phyloP scores from a whole-genome alignment of 2,888 invertebrate species.

The Eucera pruinosa region DNA sequence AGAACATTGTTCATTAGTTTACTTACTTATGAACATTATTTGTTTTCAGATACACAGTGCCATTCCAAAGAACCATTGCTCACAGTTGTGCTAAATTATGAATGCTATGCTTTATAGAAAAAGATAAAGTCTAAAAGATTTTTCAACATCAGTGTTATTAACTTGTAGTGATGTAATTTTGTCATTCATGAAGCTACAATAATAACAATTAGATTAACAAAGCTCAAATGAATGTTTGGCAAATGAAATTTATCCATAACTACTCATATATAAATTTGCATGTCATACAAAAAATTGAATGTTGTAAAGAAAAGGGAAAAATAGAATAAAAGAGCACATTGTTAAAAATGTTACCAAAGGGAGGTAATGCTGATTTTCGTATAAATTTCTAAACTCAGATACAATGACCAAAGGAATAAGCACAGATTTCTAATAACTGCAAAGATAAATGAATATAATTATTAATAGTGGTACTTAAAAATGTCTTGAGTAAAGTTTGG shows the following conservation, averaged over 20 bases:
- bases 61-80: constrained; percentile 79
- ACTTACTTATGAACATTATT: constrained; percentile 29
- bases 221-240: constrained; percentile 57
- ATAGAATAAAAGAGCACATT: constrained; percentile 48
- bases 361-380: constrained; percentile 72
- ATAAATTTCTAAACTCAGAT: constrained; percentile 65
- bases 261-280: constrained; percentile 41
- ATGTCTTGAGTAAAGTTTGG: constrained; percentile 70
- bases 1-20: background rate
- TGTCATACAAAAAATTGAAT: constrained; percentile 29
- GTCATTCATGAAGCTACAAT: constrained; percentile 26
- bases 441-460: constrained; percentile 7
- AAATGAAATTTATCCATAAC: constrained; percentile 37
- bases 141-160: constrained; percentile 52
- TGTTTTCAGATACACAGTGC: constrained; percentile 77
- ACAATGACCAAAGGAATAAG: constrained; percentile 73
- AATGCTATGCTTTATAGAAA: constrained; percentile 62
- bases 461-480: constrained; percentile 60
- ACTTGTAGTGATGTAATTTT: constrained; percentile 51
- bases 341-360: constrained; percentile 80
- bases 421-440: constrained; percentile 49
- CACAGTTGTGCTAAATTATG: constrained; percentile 75
- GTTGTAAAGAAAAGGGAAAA: constrained; percentile 37
- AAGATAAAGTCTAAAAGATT: constrained; percentile 64
- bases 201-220: constrained; percentile 35